phyloP scores from a whole-genome alignment of 30 jellyfish, hydroid and myxozoan species.

The Catostylus mosaicus region DNA sequence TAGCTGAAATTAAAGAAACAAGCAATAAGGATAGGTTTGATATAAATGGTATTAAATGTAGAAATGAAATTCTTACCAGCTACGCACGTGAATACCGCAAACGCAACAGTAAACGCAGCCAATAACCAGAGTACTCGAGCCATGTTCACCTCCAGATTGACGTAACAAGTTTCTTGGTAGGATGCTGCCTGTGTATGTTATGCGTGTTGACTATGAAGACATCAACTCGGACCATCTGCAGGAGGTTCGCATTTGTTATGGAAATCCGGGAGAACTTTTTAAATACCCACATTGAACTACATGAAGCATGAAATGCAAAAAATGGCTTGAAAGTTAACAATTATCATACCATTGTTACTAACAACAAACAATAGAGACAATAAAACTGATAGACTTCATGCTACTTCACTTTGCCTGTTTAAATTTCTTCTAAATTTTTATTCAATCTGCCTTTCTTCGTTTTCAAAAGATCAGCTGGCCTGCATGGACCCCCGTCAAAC shows the following conservation, averaged over 20 bases:
- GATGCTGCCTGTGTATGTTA: too few relatives aligned
- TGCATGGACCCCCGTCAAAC: conserved; percentile 4
- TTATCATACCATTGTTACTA: too few relatives aligned
- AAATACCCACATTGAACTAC: too few relatives aligned
- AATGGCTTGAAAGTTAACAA: too few relatives aligned
- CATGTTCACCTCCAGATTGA: not conserved
- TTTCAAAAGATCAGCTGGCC: not conserved
- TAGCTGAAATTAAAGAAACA: too few relatives aligned
- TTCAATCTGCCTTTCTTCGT: not conserved
- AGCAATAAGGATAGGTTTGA: too few relatives aligned
- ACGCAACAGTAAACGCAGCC: not conserved
- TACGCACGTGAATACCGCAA: not conserved
- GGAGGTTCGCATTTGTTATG: not conserved
- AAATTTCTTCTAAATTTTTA: not conserved
- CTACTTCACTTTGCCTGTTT: not conserved
- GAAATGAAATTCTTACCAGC: not conserved
- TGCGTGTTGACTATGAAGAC: too few relatives aligned
- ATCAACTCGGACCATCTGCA: not conserved
- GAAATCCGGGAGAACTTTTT: not conserved
- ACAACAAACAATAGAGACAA: not conserved
- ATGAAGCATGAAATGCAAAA: not conserved
- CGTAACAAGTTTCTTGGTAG: not conserved
- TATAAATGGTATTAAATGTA: too few relatives aligned
- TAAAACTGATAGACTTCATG: not conserved
- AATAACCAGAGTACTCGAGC: not conserved